phyloP scores from a whole-genome alignment of 2,888 invertebrate genomes.

The Aproaerema taeniolella region DNA sequence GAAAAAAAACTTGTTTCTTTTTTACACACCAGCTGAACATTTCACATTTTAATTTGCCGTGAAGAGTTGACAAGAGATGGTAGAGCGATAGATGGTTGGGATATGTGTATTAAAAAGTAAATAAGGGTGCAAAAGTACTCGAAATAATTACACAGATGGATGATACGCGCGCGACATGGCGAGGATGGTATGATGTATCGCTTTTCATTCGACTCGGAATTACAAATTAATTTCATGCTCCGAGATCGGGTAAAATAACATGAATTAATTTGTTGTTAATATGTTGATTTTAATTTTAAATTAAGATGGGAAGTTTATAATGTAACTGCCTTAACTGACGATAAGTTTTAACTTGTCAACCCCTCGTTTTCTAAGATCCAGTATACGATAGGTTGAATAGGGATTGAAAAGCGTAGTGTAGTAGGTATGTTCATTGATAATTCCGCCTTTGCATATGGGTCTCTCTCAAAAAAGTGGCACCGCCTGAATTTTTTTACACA shows the following conservation, averaged over 20 bases:
- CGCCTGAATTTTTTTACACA: too few relatives aligned
- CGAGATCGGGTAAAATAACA: constrained; percentile 8
- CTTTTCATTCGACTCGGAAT: constrained; percentile 33
- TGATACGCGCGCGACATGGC: constrained; percentile 30
- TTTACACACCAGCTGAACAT: constrained; percentile 45
- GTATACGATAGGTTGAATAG: too few relatives aligned
- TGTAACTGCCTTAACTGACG: too few relatives aligned
- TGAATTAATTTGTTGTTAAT: constrained; percentile 6
- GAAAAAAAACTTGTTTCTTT: constrained; percentile 27
- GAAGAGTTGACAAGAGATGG: constrained; percentile 53
- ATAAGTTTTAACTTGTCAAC: too few relatives aligned
- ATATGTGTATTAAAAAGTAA: constrained; percentile 36
- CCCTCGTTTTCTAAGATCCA: too few relatives aligned
- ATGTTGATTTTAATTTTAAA: too few relatives aligned
- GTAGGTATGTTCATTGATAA: too few relatives aligned
- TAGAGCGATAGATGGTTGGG: constrained; percentile 7
- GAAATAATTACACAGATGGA: constrained; percentile 33
- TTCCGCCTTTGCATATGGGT: too few relatives aligned
- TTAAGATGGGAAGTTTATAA: too few relatives aligned
- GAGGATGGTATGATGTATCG: constrained; percentile 39
- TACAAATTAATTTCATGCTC: constrained; percentile 26
- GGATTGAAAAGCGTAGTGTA: too few relatives aligned
- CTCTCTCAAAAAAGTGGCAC: too few relatives aligned
- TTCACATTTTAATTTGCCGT: constrained; percentile 53
- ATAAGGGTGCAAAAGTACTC: constrained; percentile 27